phyloP scores from a whole-genome alignment of 2,113 vertebrate species.

The Myocastor coypus region DNA sequence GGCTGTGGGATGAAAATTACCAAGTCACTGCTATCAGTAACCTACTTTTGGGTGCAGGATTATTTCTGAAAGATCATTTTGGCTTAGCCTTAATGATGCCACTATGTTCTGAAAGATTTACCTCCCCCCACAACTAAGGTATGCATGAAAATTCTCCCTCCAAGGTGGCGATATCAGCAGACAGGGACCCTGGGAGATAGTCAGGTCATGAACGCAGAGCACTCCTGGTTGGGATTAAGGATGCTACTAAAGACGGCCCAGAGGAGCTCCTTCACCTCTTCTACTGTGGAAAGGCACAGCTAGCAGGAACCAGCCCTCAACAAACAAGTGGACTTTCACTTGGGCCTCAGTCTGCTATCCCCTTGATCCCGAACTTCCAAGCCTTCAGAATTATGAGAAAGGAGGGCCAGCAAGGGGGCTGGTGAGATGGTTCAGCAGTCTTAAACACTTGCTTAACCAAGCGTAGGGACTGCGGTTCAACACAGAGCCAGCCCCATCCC shows the following conservation, averaged over 20 bases:
- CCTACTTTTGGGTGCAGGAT: neutral
- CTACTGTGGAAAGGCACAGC: accelerated
- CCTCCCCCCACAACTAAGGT: neutral
- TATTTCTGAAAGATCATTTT: constrained; percentile 3
- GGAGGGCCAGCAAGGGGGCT: no score
- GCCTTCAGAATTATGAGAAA: neutral
- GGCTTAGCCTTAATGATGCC: neutral
- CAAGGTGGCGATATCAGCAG: neutral
- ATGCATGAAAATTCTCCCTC: neutral
- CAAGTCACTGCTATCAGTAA: neutral
- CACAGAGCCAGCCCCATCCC: no score
- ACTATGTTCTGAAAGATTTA: neutral
- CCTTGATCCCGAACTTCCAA: neutral
- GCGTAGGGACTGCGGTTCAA: no score
- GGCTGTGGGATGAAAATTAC: neutral
- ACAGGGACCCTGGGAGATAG: neutral
- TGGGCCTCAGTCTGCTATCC: no score
- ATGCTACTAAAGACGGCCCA: neutral
- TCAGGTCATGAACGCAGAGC: neutral
- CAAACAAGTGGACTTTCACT: neutral
- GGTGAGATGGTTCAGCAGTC: no score
- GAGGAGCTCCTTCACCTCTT: no score
- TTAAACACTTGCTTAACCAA: no score
- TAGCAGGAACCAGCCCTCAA: no score
- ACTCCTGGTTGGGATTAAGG: neutral